Percentiles rank a stretch among this genome's conserved stretches.
These are phyloP conservation scores for Meda fulgida DNA, from an alignment of 2,797 vertebrate species.

Conservation along the genomic window DNA sequence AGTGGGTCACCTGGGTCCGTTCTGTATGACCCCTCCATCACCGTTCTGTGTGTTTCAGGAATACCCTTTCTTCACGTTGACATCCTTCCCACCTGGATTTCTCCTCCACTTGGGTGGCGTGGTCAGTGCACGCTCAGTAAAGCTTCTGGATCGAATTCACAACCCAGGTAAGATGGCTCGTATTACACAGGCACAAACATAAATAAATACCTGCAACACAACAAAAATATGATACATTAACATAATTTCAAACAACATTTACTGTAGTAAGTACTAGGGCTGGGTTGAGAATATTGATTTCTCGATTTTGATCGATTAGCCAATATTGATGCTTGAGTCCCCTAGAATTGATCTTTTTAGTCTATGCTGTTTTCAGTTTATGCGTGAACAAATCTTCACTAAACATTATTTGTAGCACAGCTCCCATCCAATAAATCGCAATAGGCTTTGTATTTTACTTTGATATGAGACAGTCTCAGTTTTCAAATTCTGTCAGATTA, in stretches of 20 bases:
- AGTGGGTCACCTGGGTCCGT: neutral
- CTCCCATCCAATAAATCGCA: neutral
- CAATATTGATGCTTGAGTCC: neutral
- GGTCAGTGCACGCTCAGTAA: slow-evolving; percentile 97
- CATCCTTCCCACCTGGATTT: slow-evolving; percentile 92
- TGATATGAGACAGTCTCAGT: neutral
- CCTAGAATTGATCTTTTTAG: neutral
- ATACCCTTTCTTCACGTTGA: slow-evolving; percentile 97
- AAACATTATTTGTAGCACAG: neutral
- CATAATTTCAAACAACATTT: neutral
- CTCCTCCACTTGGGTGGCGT: slow-evolving; percentile 94
- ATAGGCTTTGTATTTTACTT: neutral
- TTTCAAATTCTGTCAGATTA: neutral
- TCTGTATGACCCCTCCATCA: slow-evolving; percentile 2
- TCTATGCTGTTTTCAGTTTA: neutral
- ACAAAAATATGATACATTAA: neutral
- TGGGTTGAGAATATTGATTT: neutral
- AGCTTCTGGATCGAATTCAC: slow-evolving; percentile 97
- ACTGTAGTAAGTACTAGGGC: neutral
- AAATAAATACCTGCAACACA: neutral
- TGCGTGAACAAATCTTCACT: neutral
- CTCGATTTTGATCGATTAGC: neutral
- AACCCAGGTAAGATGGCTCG: slow-evolving; percentile 88
- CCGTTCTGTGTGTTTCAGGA: slow-evolving; percentile 77
- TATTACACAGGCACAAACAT: neutral